Conservation (phyloP, 2,888 invertebrate genomes). For the Dynastes maya region DNA sequence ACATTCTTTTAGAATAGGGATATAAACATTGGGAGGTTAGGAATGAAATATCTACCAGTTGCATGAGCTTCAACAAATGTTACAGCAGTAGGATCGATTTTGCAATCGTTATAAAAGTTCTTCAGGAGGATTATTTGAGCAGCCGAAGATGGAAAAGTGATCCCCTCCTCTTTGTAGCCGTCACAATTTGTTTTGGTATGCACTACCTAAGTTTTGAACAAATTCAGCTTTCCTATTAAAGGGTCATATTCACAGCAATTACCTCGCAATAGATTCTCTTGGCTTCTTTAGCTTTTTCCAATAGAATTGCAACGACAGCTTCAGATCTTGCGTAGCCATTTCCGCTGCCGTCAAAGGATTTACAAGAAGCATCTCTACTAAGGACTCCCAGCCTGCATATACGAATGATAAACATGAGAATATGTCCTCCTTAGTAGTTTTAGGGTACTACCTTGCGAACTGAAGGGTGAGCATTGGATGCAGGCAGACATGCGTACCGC, state of each 20-base stretch:
- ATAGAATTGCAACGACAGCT: no score
- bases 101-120: conserved; percentile 80
- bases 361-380: no score
- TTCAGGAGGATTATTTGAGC: conserved; percentile 76
- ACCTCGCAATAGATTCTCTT: no score
- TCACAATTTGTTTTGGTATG: conserved; percentile 67
- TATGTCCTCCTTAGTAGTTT: not conserved
- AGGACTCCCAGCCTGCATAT: conserved; percentile 79
- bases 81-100: no score
- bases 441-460: conserved; percentile 78
- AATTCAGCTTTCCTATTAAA: no score
- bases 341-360: no score
- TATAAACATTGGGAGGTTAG: no score
- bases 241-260: conserved; percentile 60
- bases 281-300: no score
- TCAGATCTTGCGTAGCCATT: no score
- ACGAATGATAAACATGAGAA: not conserved
- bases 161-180: conserved; percentile 67
- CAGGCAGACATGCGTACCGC: conserved; percentile 87
- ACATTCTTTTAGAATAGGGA: no score
- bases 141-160: conserved; percentile 68
- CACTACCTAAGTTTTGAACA: conserved; percentile 54
- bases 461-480: conserved; percentile 92
- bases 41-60: no score
- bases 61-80: no score